A percentile compares a stretch with the other conserved stretches of the same genome.
phyloP scores from a whole-genome alignment of 2,888 invertebrate genomes.

The Ormyrus pomaceus region DNA sequence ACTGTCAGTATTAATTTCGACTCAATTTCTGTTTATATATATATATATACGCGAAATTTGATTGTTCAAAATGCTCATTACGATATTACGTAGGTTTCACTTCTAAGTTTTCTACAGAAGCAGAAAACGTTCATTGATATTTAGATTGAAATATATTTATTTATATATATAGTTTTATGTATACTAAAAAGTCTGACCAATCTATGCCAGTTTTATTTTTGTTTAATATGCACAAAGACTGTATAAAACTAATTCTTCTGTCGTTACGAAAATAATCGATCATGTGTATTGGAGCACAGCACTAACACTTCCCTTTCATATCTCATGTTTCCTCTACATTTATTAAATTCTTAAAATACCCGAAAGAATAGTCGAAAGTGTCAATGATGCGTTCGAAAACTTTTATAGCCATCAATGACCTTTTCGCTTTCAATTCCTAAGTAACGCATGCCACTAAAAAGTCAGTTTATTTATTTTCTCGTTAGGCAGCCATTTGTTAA shows the following conservation, averaged over 20 bases:
- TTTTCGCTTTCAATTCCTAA: conserved; percentile 52
- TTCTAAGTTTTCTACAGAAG: conserved; percentile 46
- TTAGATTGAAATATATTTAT: conserved; percentile 29
- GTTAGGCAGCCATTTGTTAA: conserved; percentile 50
- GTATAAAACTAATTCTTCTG: conserved; percentile 54
- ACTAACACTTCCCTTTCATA: conserved; percentile 21
- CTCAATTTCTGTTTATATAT: not conserved
- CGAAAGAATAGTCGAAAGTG: conserved; percentile 25
- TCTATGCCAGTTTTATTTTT: conserved; percentile 26
- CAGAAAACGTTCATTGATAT: conserved; percentile 39
- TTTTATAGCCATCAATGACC: conserved; percentile 43
- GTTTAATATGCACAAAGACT: conserved; percentile 41
- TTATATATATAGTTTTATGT: conserved; percentile 11
- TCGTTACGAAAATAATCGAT: conserved; percentile 53
- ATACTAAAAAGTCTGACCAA: conserved; percentile 23
- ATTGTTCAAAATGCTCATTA: conserved; percentile 47
- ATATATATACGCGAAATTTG: conserved; percentile 24
- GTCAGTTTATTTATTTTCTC: conserved; percentile 34
- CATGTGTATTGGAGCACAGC: conserved; percentile 18
- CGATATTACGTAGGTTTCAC: conserved; percentile 11
- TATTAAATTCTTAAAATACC: conserved; percentile 15
- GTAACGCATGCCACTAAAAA: conserved; percentile 50
- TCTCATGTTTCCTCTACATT: conserved; percentile 10
- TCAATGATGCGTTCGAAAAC: conserved; percentile 32
- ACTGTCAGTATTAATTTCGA: conserved; percentile 22